Conservation (phyloP, 2,888 invertebrate species). For the Perdita meconis region DNA sequence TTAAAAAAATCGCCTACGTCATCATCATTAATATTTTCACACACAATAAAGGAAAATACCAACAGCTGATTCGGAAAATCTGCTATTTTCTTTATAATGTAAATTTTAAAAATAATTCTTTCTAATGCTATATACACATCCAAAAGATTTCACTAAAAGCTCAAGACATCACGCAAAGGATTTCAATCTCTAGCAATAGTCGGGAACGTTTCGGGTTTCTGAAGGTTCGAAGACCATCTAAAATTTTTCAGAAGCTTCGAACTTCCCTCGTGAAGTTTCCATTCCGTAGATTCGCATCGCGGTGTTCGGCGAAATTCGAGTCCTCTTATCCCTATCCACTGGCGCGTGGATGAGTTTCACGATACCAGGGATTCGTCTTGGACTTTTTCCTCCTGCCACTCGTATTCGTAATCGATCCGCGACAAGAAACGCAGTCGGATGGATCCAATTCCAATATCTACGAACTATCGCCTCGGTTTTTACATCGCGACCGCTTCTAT, state of each 20-base stretch:
- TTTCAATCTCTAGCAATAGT: background rate
- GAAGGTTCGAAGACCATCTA: background rate
- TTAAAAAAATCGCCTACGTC: no score
- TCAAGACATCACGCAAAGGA: background rate
- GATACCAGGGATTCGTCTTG: constrained; percentile 19
- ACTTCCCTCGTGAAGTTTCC: background rate
- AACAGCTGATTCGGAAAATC: no score
- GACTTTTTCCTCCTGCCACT: background rate
- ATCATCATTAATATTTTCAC: no score
- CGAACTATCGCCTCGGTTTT: constrained; percentile 40
- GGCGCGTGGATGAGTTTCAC: constrained; percentile 26
- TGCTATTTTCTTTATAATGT: no score
- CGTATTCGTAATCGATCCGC: constrained; percentile 36
- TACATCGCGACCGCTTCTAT: constrained; percentile 14
- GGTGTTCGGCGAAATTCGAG: background rate
- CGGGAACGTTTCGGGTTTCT: background rate
- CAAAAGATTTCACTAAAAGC: background rate
- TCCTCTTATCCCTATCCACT: constrained; percentile 20
- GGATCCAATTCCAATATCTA: constrained; percentile 56
- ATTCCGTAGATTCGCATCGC: background rate
- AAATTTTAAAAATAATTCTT: no score
- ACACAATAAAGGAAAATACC: no score
- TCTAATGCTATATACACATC: background rate
- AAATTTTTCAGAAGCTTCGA: background rate
- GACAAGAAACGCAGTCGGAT: constrained; percentile 39